These are phyloP conservation scores for Cyprinodon brontotheroides DNA, from an alignment of 2,113 vertebrate species.

Conservation along the genomic window DNA sequence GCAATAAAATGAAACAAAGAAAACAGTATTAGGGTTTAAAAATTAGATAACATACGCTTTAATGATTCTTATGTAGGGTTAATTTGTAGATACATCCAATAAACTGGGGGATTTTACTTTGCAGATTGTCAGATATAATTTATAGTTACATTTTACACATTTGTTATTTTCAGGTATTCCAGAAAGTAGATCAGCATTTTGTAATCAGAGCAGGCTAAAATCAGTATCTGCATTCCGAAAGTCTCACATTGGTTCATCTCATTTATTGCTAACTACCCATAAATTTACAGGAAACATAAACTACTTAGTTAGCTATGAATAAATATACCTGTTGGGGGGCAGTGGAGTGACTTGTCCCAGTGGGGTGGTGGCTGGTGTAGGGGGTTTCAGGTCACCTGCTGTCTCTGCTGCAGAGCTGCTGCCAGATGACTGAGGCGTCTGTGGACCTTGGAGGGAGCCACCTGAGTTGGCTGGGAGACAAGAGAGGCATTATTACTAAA, in stretches of 20 bases:
- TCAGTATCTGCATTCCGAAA: background rate
- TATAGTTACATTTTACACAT: background rate
- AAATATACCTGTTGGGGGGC: slow-evolving; percentile 86
- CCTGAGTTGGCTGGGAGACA: slow-evolving; percentile 87
- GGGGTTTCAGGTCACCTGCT: slow-evolving; percentile 90
- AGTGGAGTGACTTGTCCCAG: slow-evolving; percentile 90
- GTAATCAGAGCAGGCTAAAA: background rate
- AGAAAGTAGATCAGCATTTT: background rate
- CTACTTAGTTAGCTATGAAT: background rate
- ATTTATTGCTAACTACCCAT: background rate
- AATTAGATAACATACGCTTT: too few relatives aligned
- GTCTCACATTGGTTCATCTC: background rate
- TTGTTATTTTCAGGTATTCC: background rate
- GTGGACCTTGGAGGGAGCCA: slow-evolving; percentile 93
- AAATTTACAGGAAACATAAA: background rate
- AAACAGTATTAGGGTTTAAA: too few relatives aligned
- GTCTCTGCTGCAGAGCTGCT: slow-evolving; percentile 92
- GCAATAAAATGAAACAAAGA: too few relatives aligned
- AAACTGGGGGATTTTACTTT: too few relatives aligned
- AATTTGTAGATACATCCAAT: too few relatives aligned
- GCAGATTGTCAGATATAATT: too few relatives aligned
- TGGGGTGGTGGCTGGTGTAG: slow-evolving; percentile 92
- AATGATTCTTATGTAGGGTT: too few relatives aligned
- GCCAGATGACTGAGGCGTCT: slow-evolving; percentile 93
- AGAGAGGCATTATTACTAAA: slow-evolving; percentile 31